These are phyloP conservation scores for Trematocara stigmaticum DNA, from an alignment of 2,113 vertebrate genomes.

Conservation along the genomic window DNA sequence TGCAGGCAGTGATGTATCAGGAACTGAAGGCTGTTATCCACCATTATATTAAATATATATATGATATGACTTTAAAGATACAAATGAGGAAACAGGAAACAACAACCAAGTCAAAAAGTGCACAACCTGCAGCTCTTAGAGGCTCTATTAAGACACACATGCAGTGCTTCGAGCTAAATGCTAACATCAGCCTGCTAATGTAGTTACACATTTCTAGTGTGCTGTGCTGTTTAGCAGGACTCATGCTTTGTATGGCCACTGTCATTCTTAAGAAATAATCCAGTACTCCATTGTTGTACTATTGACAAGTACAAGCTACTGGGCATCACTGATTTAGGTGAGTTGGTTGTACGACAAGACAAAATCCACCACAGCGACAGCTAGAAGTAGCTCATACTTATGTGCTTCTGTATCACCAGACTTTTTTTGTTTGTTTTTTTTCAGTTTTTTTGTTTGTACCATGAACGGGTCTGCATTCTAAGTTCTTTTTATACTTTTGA, in stretches of 20 bases:
- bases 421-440: background rate
- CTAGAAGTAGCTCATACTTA: background rate
- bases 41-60: background rate
- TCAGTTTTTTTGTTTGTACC: background rate
- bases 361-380: background rate
- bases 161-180: background rate
- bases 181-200: background rate
- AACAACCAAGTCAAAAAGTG: background rate
- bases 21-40: background rate
- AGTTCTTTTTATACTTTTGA: background rate
- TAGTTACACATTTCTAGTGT: background rate
- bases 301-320: background rate
- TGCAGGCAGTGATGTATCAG: constrained; percentile 15
- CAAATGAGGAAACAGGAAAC: background rate
- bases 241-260: background rate
- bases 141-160: background rate
- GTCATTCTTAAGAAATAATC: background rate
- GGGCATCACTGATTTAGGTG: background rate
- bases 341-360: background rate
- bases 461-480: background rate
- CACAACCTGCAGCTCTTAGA: background rate
- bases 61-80: background rate
- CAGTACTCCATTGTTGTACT: background rate
- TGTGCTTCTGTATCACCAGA: background rate
- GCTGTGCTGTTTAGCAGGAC: background rate